Evolutionary conservation across 2,888 invertebrate genomes (phyloP), one percentile per base, ranked within the genome.

Genomic region (Prosopocoilus inquinatus): DNA sequence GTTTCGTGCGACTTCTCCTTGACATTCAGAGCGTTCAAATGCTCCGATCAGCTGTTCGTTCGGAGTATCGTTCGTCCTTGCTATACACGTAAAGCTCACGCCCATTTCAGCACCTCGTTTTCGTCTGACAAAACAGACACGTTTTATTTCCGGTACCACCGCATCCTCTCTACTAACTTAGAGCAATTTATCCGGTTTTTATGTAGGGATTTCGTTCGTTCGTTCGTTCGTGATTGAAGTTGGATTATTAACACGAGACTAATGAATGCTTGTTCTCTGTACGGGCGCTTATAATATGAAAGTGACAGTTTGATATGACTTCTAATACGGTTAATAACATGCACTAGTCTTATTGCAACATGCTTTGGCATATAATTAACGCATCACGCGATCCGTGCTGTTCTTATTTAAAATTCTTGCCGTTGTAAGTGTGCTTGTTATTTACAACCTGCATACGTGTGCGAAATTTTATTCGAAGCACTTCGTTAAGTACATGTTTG

Each of bases 21-120:
- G 63, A 62, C 64, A 64, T 66, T 68, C 66, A 58, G 60, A 60
- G 58, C 52, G 43, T 50, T 50, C 59, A 56, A 56, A 53, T 59
- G 54, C 41, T 47, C 47, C 57, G 61, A 64, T 64, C 63, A 65
- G 64, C 63, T 63, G 64, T 61, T 61, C 55, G 51, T 48, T 58
- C 61, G 61, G 64, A 64, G 65, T 65, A 64, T 55, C 60, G 64
- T 60, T 58, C 60, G 62, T 60, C 61, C 13, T 38, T 12, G 11
- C 38, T 12, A 13, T 38, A 12, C 38, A 38, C 38, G 13, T 12
- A 38, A 38, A 11, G 11, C 13, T 55, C 45, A 61, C 62, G 59
- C 65, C 64, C 66, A 44, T 38, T 4, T 52, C 8, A 44, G 36
- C 52, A 33, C 51, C 51, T 38, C 51, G 41, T 51, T 39, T 46